These are phyloP conservation scores for Gorsachius magnificus DNA, from an alignment of 2,797 vertebrate genomes.

Conservation along the genomic window DNA sequence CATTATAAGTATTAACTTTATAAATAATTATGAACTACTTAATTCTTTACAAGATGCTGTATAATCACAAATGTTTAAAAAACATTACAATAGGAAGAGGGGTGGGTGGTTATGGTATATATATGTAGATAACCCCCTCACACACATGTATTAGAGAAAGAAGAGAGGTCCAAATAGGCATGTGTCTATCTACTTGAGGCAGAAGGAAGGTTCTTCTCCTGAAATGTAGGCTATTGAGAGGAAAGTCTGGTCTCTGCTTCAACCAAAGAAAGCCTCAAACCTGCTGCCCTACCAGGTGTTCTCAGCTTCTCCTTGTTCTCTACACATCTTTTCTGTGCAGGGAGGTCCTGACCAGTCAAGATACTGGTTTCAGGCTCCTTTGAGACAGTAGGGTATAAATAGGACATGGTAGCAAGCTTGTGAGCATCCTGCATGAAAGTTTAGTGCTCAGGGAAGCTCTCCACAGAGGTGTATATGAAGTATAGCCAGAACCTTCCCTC, in stretches of 20 bases:
- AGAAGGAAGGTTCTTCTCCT: neutral
- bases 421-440: neutral
- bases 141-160: neutral
- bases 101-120: neutral
- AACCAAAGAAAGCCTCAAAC: neutral
- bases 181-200: neutral
- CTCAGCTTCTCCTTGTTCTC: neutral
- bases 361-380: neutral
- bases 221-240: neutral
- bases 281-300: neutral
- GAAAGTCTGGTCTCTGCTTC: neutral
- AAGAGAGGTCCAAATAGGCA: neutral
- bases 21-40: constrained; percentile 80
- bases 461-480: rapidly evolving
- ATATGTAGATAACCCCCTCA: neutral
- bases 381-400: neutral
- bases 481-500: neutral
- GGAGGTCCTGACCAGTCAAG: neutral
- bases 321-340: neutral
- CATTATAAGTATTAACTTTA: constrained; percentile 77
- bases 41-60: constrained; percentile 61
- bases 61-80: constrained; percentile 61
- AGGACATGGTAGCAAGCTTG: rapidly evolving
- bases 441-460: neutral
- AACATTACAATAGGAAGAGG: neutral